Evolutionary conservation across 2,113 vertebrate genomes (phyloP), one percentile per base, ranked within the genome.

Genomic region (Oenanthe melanoleuca): DNA sequence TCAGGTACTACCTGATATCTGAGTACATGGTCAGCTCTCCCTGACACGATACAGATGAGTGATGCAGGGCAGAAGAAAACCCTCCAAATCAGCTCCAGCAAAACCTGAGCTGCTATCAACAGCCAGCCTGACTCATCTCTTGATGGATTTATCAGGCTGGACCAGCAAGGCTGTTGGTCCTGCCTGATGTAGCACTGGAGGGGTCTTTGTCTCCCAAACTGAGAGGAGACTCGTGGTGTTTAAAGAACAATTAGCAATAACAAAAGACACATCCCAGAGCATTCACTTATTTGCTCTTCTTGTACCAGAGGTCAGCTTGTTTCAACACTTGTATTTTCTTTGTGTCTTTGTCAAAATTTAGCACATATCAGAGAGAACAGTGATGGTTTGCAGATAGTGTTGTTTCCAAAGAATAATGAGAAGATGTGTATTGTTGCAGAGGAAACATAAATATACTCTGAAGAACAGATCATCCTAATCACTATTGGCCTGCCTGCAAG

Each of bases 291-390:
- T 87, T 89, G 53, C n/a, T 47, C 12, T 64, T 34, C 34, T 69
- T 53, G n/a, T 21, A 31, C 25, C 33, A 56, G 9, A 56, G 74
- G 49, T 82, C 87, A 75, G 22, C 65, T 72, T 45, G 37, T 13
- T 93, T 84, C 3, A 2, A 34, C 2, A 1, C 0, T 0, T 1
- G 0, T 37, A 1, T 28, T 50, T 64, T 34, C n/a, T 64, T 73
- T 74, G 6, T 34, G 67, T 55, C 45, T 57, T 65, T 59, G 56
- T 74, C 87, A 84, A 47, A 81, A 80, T 81, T 88, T 78, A 63
- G 56, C 53, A 37, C 10, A 2, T n/a, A n/a, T 24, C 42, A 55
- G 50, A 53, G 22, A 50, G 16, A n/a, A 26, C 3, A 74, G 1
- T 4, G 7, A 33, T 23, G 28, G 28, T 53, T 79, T 91, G 34